Evolutionary conservation across 1,140 invertebrate genomes (phyloP).

Genomic region (Zaprionus nigranus): DNA sequence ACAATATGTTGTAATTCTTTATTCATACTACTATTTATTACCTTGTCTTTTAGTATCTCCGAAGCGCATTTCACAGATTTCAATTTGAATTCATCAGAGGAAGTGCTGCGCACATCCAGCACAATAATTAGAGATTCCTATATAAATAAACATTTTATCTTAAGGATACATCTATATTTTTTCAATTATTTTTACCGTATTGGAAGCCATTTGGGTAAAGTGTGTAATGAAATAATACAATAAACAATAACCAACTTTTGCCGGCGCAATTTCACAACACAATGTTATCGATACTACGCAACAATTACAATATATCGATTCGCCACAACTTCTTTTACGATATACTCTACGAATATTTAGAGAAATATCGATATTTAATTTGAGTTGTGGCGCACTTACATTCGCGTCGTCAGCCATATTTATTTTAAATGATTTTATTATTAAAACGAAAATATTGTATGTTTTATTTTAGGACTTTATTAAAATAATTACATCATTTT

Average conservation of each 20-base stretch:
- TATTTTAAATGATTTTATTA: no score
- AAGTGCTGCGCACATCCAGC: slow-evolving; percentile 60
- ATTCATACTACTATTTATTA: slow-evolving; percentile 5
- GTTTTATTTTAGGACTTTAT: neutral
- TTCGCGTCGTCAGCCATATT: neutral
- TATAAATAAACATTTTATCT: neutral
- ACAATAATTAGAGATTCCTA: slow-evolving; percentile 67
- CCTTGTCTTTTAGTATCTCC: slow-evolving; percentile 72
- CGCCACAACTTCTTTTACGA: neutral
- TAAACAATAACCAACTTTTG: neutral
- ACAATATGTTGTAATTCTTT: neutral
- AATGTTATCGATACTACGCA: slow-evolving; percentile 15
- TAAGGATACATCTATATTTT: neutral
- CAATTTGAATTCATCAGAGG: slow-evolving; percentile 66
- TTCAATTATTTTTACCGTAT: slow-evolving; percentile 46
- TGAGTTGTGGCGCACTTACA: neutral
- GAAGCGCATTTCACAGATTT: slow-evolving; percentile 64
- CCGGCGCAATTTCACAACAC: slow-evolving; percentile 68
- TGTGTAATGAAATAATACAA: neutral
- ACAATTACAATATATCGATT: neutral
- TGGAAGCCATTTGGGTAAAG: slow-evolving; percentile 49
- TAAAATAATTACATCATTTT: neutral
- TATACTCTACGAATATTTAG: neutral
- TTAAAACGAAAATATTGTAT: no score
- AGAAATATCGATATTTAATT: neutral